Conservation (phyloP, 1,140 invertebrate genomes). For the Drosophila simulans region DNA sequence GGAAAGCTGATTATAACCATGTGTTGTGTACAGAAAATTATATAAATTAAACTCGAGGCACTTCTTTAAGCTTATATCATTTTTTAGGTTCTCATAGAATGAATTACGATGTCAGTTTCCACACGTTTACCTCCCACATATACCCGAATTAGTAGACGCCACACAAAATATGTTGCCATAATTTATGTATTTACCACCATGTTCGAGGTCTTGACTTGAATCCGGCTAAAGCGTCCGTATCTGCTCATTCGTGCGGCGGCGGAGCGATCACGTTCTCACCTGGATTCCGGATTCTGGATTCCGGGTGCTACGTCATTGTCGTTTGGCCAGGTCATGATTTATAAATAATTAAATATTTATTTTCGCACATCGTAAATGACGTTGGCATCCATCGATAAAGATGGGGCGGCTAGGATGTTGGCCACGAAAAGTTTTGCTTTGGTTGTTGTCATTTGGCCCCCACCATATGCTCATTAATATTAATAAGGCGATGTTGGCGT, state of each 20-base stretch:
- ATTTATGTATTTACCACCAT: slow-evolving; percentile 44
- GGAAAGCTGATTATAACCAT: too few relatives aligned
- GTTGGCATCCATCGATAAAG: slow-evolving; percentile 50
- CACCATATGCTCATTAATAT: slow-evolving; percentile 76
- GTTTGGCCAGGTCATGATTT: slow-evolving; percentile 69
- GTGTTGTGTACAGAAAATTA: too few relatives aligned
- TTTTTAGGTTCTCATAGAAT: neutral
- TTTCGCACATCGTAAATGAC: slow-evolving; percentile 77
- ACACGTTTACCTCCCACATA: neutral
- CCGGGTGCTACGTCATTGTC: slow-evolving; percentile 17
- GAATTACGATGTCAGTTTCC: neutral
- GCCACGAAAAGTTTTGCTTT: slow-evolving; percentile 4
- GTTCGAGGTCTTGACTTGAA: slow-evolving; percentile 4
- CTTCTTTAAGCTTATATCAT: too few relatives aligned
- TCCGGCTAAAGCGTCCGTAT: slow-evolving; percentile 21
- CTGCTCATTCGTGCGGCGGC: slow-evolving; percentile 25
- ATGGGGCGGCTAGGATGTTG: neutral
- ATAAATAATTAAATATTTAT: slow-evolving; percentile 83
- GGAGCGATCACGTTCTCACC: slow-evolving; percentile 24
- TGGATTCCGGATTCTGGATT: slow-evolving; percentile 7
- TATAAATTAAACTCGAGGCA: too few relatives aligned
- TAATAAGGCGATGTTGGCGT: slow-evolving; percentile 62
- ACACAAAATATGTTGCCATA: slow-evolving; percentile 41
- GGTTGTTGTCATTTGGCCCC: slow-evolving; percentile 46
- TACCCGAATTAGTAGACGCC: neutral